phyloP scores from a whole-genome alignment of 2,113 vertebrate genomes.

The Phrynocephalus versicolor region DNA sequence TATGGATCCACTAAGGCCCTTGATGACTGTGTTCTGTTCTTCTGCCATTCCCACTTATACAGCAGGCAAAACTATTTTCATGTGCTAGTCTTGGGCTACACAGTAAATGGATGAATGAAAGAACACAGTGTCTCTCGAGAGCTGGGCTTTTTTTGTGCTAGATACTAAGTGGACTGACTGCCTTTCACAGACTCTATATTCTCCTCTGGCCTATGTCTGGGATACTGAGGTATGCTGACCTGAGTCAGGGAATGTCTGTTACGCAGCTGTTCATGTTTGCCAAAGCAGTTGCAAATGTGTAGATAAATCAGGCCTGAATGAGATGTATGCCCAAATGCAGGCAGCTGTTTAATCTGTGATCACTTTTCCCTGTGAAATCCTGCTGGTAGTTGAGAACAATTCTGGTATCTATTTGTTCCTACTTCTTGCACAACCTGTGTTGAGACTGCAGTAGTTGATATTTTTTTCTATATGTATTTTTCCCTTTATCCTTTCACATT shows the following conservation, averaged over 20 bases:
- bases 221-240: background rate
- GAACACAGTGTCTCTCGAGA: background rate
- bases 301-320: background rate
- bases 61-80: background rate
- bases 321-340: background rate
- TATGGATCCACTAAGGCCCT: too few relatives aligned
- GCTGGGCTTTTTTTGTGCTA: background rate
- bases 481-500: too few relatives aligned
- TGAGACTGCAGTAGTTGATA: too few relatives aligned
- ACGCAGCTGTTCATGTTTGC: background rate
- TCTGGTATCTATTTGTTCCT: too few relatives aligned
- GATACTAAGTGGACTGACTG: background rate
- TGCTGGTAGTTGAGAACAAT: background rate
- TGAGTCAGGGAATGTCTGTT: background rate
- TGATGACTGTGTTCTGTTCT: background rate
- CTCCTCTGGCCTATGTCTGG: background rate
- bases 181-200: background rate
- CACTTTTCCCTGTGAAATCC: background rate
- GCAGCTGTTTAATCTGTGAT: background rate
- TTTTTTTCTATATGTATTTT: too few relatives aligned
- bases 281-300: background rate
- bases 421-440: too few relatives aligned
- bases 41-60: background rate
- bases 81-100: background rate
- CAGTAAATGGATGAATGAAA: constrained; percentile 2